Evolutionary conservation across 2,797 vertebrate genomes (phyloP).

Genomic region (Potorous gilbertii): DNA sequence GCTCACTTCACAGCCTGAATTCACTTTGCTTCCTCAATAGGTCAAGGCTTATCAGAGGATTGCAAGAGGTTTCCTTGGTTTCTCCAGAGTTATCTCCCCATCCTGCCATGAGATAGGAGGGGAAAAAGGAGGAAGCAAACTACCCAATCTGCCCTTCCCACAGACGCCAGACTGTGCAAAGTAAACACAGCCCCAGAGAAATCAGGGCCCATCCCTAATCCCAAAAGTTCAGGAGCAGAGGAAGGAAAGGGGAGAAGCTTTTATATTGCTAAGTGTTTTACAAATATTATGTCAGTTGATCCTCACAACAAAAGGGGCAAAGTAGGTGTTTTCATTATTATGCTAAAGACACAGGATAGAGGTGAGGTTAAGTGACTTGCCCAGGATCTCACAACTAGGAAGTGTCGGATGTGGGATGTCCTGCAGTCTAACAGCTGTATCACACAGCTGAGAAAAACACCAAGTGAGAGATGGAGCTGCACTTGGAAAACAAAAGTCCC

Average conservation of each 20-base stretch:
- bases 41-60: not conserved
- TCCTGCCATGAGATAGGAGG: no score
- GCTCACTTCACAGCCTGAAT: not conserved
- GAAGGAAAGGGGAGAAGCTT: not conserved
- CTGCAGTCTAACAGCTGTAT: no score
- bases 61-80: not conserved
- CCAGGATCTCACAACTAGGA: no score
- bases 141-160: not conserved
- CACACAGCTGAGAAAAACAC: no score
- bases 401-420: no score
- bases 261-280: not conserved
- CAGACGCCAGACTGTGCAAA: not conserved
- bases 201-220: not conserved
- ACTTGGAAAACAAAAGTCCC: no score
- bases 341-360: no score
- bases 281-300: not conserved
- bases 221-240: not conserved
- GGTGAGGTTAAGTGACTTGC: no score
- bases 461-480: no score
- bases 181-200: not conserved
- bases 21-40: not conserved
- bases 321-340: no score
- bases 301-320: not conserved
- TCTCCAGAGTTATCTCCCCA: not conserved
- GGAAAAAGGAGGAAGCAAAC: not conserved